Conservation (phyloP, 2,113 vertebrate species). For the Tichodroma muraria region DNA sequence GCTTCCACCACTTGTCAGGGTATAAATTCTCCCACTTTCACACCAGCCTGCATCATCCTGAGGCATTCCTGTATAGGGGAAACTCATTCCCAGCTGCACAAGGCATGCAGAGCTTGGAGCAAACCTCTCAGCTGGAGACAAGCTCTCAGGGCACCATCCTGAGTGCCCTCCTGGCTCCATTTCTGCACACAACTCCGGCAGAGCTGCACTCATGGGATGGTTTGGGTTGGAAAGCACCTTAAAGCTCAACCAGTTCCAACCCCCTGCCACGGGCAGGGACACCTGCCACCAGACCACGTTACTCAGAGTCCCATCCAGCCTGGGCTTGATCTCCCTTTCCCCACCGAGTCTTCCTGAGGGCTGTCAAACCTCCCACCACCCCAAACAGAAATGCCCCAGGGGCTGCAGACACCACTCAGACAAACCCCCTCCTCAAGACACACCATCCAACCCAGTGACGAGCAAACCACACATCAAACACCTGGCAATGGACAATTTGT, state of each 20-base stretch:
- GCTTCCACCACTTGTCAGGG: rapidly evolving
- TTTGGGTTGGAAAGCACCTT: not conserved
- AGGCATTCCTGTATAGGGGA: not conserved
- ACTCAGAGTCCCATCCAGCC: not conserved
- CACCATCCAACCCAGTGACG: not conserved
- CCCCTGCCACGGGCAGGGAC: not conserved
- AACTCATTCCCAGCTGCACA: not conserved
- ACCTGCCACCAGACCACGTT: not conserved
- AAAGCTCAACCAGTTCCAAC: not conserved
- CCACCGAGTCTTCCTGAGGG: not conserved
- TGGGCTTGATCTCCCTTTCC: not conserved
- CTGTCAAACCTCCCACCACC: not conserved
- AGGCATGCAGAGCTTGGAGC: not conserved
- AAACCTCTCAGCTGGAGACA: not conserved
- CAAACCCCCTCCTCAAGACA: not conserved
- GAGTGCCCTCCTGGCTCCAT: not conserved
- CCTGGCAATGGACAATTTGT: slow-evolving; percentile 70
- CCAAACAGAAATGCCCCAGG: rapidly evolving
- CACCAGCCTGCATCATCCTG: not conserved
- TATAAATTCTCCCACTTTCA: not conserved
- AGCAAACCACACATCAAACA: not conserved
- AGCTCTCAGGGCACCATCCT: not conserved
- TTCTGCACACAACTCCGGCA: not conserved
- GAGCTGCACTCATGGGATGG: not conserved
- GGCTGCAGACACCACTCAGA: not conserved